These are phyloP conservation scores for Athripsodes cinereus DNA, from an alignment of 2,888 invertebrate genomes.

Conservation along the genomic window DNA sequence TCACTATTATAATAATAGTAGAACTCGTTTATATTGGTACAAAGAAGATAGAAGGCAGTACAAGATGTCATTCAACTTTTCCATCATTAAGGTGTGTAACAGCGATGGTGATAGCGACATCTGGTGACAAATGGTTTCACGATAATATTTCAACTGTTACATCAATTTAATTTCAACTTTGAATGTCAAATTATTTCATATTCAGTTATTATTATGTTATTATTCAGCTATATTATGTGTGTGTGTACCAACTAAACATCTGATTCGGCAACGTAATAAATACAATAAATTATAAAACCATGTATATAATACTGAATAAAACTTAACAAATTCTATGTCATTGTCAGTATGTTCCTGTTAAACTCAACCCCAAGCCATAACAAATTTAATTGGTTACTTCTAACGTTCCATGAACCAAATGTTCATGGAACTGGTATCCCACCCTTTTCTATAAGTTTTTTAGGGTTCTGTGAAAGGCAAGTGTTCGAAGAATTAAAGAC, in stretches of 20 bases:
- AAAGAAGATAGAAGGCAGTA: background rate
- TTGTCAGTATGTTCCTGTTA: too few relatives aligned
- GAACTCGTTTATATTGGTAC: too few relatives aligned
- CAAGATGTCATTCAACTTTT: conserved; percentile 25
- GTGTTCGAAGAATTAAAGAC: too few relatives aligned
- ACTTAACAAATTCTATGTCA: too few relatives aligned
- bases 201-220: background rate
- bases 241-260: conserved; percentile 16
- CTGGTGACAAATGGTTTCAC: conserved; percentile 26
- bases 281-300: conserved; percentile 5
- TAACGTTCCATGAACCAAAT: too few relatives aligned
- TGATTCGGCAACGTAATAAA: conserved; percentile 22
- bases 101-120: conserved; percentile 12
- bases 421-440: too few relatives aligned
- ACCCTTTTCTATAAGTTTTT: too few relatives aligned
- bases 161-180: conserved; percentile 20
- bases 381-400: too few relatives aligned
- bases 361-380: too few relatives aligned
- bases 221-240: conserved; percentile 3
- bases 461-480: too few relatives aligned
- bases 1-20: too few relatives aligned
- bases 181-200: conserved; percentile 15
- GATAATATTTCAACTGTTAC: conserved; percentile 26
- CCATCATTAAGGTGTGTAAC: conserved; percentile 8
- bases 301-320: too few relatives aligned